phyloP scores from a whole-genome alignment of 2,888 invertebrate genomes.

The Tiliacea aurago region DNA sequence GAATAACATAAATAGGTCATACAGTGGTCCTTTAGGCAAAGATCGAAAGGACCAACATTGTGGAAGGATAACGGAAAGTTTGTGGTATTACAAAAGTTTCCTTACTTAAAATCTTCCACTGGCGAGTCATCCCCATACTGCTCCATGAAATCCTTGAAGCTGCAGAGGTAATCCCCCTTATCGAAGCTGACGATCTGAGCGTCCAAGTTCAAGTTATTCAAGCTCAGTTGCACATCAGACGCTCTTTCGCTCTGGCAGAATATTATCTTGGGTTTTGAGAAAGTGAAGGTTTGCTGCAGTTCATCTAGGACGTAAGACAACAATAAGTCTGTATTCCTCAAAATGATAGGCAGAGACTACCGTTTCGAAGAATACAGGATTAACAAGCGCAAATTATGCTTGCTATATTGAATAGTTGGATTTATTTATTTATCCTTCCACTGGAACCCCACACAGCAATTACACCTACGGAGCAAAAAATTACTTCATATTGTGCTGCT shows the following conservation, averaged over 20 bases:
- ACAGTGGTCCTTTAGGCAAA: too few relatives aligned
- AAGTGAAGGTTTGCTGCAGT: conserved; percentile 71
- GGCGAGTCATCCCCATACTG: conserved; percentile 68
- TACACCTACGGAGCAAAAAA: too few relatives aligned
- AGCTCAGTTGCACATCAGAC: conserved; percentile 70
- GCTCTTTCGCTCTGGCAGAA: conserved; percentile 81
- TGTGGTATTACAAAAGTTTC: not conserved
- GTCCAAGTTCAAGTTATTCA: conserved; percentile 71
- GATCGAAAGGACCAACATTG: not conserved
- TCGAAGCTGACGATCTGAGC: conserved; percentile 79
- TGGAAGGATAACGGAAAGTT: not conserved
- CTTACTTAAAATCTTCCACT: conserved; percentile 76
- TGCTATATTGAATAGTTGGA: too few relatives aligned
- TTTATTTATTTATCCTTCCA: too few relatives aligned
- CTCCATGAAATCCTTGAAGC: conserved; percentile 74
- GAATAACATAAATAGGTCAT: not conserved
- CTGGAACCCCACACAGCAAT: too few relatives aligned
- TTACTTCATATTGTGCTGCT: too few relatives aligned
- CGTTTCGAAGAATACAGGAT: too few relatives aligned
- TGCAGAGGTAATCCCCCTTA: conserved; percentile 72
- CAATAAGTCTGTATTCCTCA: not conserved
- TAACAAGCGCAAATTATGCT: not conserved
- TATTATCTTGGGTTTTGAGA: conserved; percentile 76
- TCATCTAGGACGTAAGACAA: conserved; percentile 72
- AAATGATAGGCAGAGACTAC: not conserved